Evolutionary conservation across 2,113 vertebrate species (phyloP).

Genomic region (Mionectes macconnelli): DNA sequence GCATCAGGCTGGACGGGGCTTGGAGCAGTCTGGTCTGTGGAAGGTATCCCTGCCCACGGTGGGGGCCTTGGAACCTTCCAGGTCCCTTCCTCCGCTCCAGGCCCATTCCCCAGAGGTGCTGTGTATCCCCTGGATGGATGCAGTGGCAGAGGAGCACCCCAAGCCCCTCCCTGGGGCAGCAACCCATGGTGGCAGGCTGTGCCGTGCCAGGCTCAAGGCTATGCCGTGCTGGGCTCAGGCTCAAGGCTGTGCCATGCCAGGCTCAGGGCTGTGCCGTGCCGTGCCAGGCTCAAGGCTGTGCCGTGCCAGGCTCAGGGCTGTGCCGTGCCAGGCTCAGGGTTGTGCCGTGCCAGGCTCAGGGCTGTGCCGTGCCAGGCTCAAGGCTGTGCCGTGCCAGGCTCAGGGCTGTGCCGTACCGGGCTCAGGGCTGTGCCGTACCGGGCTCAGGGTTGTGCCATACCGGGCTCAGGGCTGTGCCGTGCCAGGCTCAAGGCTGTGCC

Average conservation of each 20-base stretch:
- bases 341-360: not conserved
- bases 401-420: not conserved
- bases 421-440: not conserved
- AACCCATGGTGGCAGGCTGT: rapidly evolving
- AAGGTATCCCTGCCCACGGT: not conserved
- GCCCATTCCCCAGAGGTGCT: not conserved
- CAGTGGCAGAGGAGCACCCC: rapidly evolving
- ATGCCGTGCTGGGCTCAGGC: not conserved
- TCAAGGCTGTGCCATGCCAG: not conserved
- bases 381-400: not conserved
- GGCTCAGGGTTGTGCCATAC: too few species aligned
- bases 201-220: too few species aligned
- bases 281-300: not conserved
- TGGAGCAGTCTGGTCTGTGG: not conserved
- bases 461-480: not conserved
- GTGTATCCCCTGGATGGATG: rapidly evolving
- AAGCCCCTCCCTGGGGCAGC: too few species aligned
- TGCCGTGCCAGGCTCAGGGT: not conserved
- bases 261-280: not conserved
- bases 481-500: not conserved
- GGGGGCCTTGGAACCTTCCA: not conserved
- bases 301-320: not conserved
- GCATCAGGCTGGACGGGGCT: not conserved
- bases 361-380: not conserved
- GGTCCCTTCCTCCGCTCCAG: not conserved